Base-by-base conservation (phyloP, 2,888 invertebrate genomes). In the Tridacna crocea region DNA sequence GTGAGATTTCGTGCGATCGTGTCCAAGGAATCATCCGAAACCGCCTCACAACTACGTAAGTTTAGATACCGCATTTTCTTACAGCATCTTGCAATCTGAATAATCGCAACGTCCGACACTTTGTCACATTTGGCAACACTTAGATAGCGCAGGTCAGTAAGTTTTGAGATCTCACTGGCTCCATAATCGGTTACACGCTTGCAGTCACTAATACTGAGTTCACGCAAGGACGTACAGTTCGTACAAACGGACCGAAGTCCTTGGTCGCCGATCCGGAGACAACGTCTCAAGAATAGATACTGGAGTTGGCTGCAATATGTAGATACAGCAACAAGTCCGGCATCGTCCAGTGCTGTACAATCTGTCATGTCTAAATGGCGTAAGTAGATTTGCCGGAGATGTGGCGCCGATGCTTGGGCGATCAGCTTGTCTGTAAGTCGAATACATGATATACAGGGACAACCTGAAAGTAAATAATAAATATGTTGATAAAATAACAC, bases 111-210 rank as follows among this genome's bases (percentile, higher is more conserved):
- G 93, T 98, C 98, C 10, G 95, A 95, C 3, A 98, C 93, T 94
- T 97, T 97, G 88, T 98, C 98, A 95, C 98, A 98, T 94, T 98
- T 98, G 26, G 98, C 98, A 46, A 98, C 98, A 46, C 98, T 98
- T 19, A 98, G 96, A 94, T 98, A 98, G 24, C 98, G 96, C 86
- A 98, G 95, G 0, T 97, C 97, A 0, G 98, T 98, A 36, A 98
- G 95, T 92, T 98, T 95, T 15, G 98, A 98, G 82, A 98, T 94
- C 94, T 98, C 98, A 93, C 98, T 97, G 51, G 98, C 95, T 0
- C 98, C 98, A 92, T 98, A 98, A 94, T 98, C 98, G 0, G 98
- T 93, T 82, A 98, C 96, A 86, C 97, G 97, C 24, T 96, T 95
- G 94, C 98, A 98, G 95, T 98, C 98, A 58, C 98, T 98, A 58